These are phyloP conservation scores for Papilio xuthus DNA, from an alignment of 1,140 invertebrate species.

Conservation along the genomic window DNA sequence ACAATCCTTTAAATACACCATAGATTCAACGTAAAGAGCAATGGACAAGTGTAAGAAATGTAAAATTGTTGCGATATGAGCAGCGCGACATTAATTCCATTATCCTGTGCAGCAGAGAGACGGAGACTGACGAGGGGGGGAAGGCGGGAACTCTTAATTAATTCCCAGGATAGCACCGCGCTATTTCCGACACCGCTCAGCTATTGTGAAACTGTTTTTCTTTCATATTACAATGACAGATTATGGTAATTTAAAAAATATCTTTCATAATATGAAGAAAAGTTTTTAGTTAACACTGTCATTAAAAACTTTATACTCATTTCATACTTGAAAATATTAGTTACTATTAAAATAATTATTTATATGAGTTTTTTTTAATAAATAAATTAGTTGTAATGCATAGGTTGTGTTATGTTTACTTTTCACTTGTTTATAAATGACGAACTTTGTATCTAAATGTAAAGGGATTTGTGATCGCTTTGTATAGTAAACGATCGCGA, in stretches of 20 bases:
- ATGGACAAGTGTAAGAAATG: not conserved
- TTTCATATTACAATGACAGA: not conserved
- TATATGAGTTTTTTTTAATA: too few relatives aligned
- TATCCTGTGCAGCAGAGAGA: not conserved
- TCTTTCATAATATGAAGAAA: not conserved
- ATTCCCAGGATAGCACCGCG: slow-evolving; percentile 1
- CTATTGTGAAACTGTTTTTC: slow-evolving; percentile 11
- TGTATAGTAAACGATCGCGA: not conserved
- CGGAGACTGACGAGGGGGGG: not conserved
- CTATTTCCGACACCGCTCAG: slow-evolving; percentile 16
- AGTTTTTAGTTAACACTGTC: not conserved
- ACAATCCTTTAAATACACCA: not conserved
- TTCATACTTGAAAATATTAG: too few relatives aligned
- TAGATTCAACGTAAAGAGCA: not conserved
- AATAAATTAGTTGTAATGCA: not conserved
- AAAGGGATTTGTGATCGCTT: not conserved
- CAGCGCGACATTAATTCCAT: slow-evolving; percentile 12
- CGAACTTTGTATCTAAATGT: not conserved
- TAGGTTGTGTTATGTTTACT: not conserved
- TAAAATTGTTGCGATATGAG: slow-evolving; percentile 3
- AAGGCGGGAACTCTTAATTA: not conserved
- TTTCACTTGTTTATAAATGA: not conserved
- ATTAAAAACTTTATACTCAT: not conserved
- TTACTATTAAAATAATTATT: too few relatives aligned
- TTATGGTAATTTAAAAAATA: not conserved